phyloP scores from a whole-genome alignment of 2,888 invertebrate species.

The Drosophila suboccidentalis region DNA sequence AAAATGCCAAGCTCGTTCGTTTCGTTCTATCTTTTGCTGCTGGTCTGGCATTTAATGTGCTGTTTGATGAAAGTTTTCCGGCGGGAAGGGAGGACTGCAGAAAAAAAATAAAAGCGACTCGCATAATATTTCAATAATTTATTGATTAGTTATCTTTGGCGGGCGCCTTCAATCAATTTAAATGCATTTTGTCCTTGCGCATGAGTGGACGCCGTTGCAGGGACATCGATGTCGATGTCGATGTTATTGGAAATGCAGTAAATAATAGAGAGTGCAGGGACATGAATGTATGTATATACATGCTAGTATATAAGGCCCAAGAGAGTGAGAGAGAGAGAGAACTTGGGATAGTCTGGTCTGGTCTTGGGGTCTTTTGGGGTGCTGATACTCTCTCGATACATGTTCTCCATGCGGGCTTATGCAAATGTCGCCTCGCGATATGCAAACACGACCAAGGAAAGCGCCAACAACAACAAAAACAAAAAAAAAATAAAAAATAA shows the following conservation, averaged over 20 bases:
- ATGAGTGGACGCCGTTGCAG: conserved; percentile 67
- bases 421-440: conserved; percentile 72
- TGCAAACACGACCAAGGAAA: conserved; percentile 36
- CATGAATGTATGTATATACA: conserved; percentile 13
- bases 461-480: not conserved
- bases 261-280: conserved; percentile 67
- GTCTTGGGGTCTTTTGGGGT: not conserved
- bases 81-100: not conserved
- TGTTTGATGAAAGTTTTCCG: conserved; percentile 42
- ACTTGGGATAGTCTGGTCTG: not conserved
- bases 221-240: conserved; percentile 41
- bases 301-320: conserved; percentile 23
- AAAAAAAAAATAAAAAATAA: not conserved
- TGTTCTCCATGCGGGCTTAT: conserved; percentile 70
- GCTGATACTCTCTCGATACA: conserved; percentile 31
- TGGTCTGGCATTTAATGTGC: conserved; percentile 37
- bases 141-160: conserved; percentile 77
- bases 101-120: conserved; percentile 16
- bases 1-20: conserved; percentile 20
- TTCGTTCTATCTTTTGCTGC: conserved; percentile 13
- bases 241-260: conserved; percentile 74
- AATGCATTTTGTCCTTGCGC: conserved; percentile 78
- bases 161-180: conserved; percentile 73
- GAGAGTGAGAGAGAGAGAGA: conserved; percentile 25
- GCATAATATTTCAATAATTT: conserved; percentile 72